These are phyloP conservation scores for Lophura nycthemera DNA, from an alignment of 2,113 vertebrate species.

Conservation along the genomic window DNA sequence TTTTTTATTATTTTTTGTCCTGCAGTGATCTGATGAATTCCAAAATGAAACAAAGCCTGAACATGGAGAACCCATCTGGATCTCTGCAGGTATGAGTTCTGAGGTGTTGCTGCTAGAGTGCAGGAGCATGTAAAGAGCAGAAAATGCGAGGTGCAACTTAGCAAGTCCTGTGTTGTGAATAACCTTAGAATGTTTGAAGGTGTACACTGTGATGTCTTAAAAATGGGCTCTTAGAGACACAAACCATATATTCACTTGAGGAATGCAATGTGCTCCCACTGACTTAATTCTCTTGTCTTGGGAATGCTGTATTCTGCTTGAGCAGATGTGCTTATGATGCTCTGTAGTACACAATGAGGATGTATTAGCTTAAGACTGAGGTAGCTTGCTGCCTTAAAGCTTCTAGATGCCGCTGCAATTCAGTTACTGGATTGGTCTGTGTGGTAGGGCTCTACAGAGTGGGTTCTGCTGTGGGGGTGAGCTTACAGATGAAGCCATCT, in stretches of 20 bases:
- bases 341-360: background rate
- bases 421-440: background rate
- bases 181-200: background rate
- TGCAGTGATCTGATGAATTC: constrained; percentile 68
- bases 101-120: background rate
- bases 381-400: background rate
- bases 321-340: background rate
- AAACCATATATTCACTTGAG: background rate
- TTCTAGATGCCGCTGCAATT: background rate
- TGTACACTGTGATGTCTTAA: rapidly evolving
- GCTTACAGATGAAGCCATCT: rapidly evolving
- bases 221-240: background rate
- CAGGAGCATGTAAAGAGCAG: background rate
- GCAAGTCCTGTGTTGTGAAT: too few species aligned
- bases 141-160: background rate
- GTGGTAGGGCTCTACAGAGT: background rate
- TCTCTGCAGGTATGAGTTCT: constrained; percentile 78
- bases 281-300: background rate
- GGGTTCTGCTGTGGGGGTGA: background rate
- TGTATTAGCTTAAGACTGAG: background rate
- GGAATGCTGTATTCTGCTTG: background rate
- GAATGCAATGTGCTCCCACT: background rate
- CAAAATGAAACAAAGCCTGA: constrained; percentile 75
- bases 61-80: constrained; percentile 54
- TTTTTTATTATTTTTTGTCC: background rate